Percentiles rank a stretch among this genome's conserved stretches.
Conservation (phyloP, 2,113 vertebrate species). For the Maccullochella peelii region DNA sequence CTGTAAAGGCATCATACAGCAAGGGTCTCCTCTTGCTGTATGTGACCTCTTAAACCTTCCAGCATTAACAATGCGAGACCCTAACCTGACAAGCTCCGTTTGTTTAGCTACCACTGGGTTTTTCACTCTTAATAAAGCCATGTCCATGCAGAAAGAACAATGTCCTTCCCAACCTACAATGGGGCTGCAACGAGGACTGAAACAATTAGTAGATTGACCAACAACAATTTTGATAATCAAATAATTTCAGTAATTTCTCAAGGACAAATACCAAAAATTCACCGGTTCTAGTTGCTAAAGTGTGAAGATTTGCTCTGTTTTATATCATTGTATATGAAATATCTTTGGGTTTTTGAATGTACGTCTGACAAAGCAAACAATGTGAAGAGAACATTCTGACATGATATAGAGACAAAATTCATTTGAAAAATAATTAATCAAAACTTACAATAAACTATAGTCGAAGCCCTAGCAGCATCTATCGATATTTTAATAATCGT, state of each 20-base stretch:
- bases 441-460: not conserved
- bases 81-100: slow-evolving; percentile 44
- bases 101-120: slow-evolving; percentile 37
- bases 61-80: slow-evolving; percentile 53
- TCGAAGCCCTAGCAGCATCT: not conserved
- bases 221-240: not conserved
- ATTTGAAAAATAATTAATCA: not conserved
- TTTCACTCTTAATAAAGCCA: slow-evolving; percentile 52
- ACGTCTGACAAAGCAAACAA: not conserved
- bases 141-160: slow-evolving; percentile 6
- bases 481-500: not conserved
- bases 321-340: not conserved
- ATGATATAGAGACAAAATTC: not conserved
- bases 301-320: not conserved
- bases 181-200: not conserved
- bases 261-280: not conserved
- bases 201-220: not conserved
- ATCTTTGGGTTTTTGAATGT: not conserved
- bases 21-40: slow-evolving; percentile 26
- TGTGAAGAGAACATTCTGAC: not conserved
- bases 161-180: not conserved
- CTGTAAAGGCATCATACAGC: no score
- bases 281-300: not conserved
- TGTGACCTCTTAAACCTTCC: slow-evolving; percentile 32
- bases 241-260: no score